A percentile compares a stretch with the other conserved stretches of the same genome.
These are phyloP conservation scores for Carettochelys insculpta DNA, from an alignment of 2,113 vertebrate genomes.

Conservation along the genomic window DNA sequence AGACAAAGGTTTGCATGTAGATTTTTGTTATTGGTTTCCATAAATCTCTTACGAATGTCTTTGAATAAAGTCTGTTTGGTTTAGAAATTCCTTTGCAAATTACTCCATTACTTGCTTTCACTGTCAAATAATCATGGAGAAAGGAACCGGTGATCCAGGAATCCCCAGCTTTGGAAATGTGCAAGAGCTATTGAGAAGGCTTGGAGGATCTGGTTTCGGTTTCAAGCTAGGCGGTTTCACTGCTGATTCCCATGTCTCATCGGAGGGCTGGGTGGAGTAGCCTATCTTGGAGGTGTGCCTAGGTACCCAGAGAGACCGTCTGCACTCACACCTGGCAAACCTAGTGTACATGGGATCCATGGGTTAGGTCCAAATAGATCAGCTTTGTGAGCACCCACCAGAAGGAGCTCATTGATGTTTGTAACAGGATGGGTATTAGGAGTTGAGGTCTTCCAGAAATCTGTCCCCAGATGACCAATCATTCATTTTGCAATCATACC, in stretches of 20 bases:
- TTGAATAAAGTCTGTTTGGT: too few relatives aligned
- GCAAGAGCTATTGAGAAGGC: too few relatives aligned
- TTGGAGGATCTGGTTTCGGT: too few relatives aligned
- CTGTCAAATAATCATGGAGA: too few relatives aligned
- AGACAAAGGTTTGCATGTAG: neutral
- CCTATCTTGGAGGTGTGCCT: neutral
- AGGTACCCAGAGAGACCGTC: neutral
- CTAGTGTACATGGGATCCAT: neutral
- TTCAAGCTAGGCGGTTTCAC: too few relatives aligned
- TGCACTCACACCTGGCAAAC: neutral
- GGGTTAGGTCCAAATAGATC: neutral
- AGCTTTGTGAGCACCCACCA: neutral
- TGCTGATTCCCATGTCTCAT: too few relatives aligned
- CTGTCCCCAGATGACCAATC: neutral
- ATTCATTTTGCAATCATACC: neutral
- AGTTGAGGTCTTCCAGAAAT: neutral
- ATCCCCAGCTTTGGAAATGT: too few relatives aligned
- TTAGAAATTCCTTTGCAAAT: too few relatives aligned
- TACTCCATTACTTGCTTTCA: too few relatives aligned
- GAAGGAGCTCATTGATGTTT: neutral
- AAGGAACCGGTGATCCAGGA: too few relatives aligned
- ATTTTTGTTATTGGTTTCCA: neutral
- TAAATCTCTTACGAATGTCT: neutral
- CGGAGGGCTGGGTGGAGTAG: neutral
- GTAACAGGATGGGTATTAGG: neutral